phyloP scores from a whole-genome alignment of 2,113 vertebrate species.

The Scatophagus argus region DNA sequence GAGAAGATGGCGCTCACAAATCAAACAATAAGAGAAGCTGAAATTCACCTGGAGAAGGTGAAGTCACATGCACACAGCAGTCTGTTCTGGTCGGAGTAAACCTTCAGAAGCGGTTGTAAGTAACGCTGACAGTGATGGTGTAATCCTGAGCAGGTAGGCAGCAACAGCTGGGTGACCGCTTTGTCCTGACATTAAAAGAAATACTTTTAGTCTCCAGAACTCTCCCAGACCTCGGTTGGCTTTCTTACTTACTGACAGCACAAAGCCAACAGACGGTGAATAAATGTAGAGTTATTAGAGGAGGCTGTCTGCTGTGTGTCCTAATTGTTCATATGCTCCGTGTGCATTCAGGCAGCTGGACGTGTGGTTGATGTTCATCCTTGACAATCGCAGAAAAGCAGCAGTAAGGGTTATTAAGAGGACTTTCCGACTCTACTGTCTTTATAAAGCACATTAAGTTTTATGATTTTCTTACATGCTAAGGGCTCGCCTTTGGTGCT shows the following conservation, averaged over 20 bases:
- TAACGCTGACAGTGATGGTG: too few species aligned
- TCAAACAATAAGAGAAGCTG: too few species aligned
- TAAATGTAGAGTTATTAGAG: background rate
- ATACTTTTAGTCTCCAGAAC: too few species aligned
- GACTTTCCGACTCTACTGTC: background rate
- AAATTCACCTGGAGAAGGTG: too few species aligned
- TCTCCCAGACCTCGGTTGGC: background rate
- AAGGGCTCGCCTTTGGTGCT: background rate
- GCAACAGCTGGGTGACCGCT: background rate
- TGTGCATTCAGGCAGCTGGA: slow-evolving; percentile 2
- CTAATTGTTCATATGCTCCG: background rate
- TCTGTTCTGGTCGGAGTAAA: too few species aligned
- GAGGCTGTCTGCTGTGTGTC: too few species aligned
- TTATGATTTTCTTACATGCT: background rate
- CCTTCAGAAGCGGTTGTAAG: too few species aligned
- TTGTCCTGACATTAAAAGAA: background rate
- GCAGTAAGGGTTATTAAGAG: background rate
- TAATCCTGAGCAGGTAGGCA: background rate
- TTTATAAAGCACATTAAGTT: background rate
- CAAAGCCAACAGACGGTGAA: background rate
- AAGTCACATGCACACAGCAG: too few species aligned
- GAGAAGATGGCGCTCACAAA: background rate
- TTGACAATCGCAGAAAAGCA: background rate
- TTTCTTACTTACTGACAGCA: background rate
- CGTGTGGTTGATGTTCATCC: background rate